These are phyloP conservation scores for Petrolisthes manimaculis DNA, from an alignment of 2,888 invertebrate species.

Conservation along the genomic window DNA sequence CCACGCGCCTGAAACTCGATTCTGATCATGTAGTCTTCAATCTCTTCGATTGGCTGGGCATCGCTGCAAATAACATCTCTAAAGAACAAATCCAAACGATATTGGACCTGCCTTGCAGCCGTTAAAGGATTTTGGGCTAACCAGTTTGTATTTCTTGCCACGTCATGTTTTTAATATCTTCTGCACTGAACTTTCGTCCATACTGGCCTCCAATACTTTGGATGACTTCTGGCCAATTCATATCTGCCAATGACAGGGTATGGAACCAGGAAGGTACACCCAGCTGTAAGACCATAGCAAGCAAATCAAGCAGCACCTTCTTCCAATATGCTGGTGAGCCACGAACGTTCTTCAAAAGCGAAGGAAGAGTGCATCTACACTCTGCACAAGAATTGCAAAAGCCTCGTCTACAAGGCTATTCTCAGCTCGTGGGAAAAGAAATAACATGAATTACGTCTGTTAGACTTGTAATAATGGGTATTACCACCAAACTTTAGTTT, in stretches of 20 bases:
- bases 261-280: constrained; percentile 19
- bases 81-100: constrained; percentile 9
- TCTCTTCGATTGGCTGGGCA: background rate
- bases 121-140: background rate
- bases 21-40: constrained; percentile 26
- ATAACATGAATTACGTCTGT: too few species aligned
- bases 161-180: constrained; percentile 2
- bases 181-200: background rate
- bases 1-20: constrained; percentile 21
- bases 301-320: constrained; percentile 8
- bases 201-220: constrained; percentile 16
- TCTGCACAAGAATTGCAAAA: too few species aligned
- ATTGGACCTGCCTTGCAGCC: constrained; percentile 9
- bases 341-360: background rate
- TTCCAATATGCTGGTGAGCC: constrained; percentile 28
- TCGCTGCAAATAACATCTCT: constrained; percentile 11
- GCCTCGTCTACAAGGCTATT: too few species aligned
- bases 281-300: constrained; percentile 17
- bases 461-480: too few species aligned
- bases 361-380: too few species aligned
- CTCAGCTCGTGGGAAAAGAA: too few species aligned
- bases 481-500: too few species aligned
- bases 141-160: constrained; percentile 6
- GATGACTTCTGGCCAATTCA: constrained; percentile 29
- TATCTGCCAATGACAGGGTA: constrained; percentile 17